Base-by-base conservation (phyloP, 2,888 invertebrate genomes). In the Nomada hirtipes region DNA sequence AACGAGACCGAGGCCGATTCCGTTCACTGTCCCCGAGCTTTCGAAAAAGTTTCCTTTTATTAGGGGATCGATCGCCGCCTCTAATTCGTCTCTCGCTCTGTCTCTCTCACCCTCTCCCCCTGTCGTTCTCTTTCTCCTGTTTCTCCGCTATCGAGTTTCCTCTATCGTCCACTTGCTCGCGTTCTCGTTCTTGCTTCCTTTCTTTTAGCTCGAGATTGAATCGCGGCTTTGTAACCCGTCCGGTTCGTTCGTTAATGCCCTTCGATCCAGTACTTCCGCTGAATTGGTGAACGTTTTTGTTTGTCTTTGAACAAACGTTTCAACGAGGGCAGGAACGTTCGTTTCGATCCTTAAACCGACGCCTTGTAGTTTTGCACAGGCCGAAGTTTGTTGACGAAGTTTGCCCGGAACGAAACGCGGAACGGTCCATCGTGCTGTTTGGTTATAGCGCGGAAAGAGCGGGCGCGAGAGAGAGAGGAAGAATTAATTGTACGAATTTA, bases 11-110 rank as follows among this genome's bases (percentile, higher is more conserved):
- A 26, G 13, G 47, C 44, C 76, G 75, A 60, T 81, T 74, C 71
- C 74, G 76, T 75, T 82, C 63, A 65, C 76, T 77, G 76, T 76
- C 74, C 50, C 23, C 13, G 26, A 11, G 70, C 63, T 64, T 61
- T 64, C 59, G 73, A 76, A 79, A 76, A 79, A 76, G 75, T 76
- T 75, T 69, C 47, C 65, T 23, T 68, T 80, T 80, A 75, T 78
- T 26, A 23, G 47, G 47, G 15, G 15, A 50, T 68, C 78, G 78
- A 78, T 47, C 47, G 20, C 0, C 7, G 7, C 18, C 7, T 15
- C 26, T 26, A n/a, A n/a, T 29, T 47, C 29, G 20, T 23, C 26
- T 23, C 7, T 29, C 60, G 60, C 20, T 59, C 23, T 47, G 20
- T 50, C 44, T 15, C 15, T 7, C 50, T 2, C 18, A 2, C 23